A percentile compares a stretch with the other conserved stretches of the same genome.
These are phyloP conservation scores for Clepsis dumicolana DNA, from an alignment of 2,888 invertebrate genomes.

Conservation along the genomic window DNA sequence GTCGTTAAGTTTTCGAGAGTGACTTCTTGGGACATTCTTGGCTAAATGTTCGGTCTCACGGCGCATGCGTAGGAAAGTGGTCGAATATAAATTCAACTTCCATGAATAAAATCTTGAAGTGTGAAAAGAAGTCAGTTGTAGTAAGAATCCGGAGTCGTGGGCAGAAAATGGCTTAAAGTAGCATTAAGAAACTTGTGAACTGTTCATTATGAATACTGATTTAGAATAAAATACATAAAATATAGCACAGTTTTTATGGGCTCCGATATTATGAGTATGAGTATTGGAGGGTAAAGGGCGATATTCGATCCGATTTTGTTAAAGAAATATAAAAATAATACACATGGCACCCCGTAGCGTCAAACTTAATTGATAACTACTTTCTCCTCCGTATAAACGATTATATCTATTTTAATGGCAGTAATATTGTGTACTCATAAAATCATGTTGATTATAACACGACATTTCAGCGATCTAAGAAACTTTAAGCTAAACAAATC, in stretches of 20 bases:
- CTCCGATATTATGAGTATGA: no score
- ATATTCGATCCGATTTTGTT: conserved; percentile 26
- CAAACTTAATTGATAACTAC: conserved; percentile 26
- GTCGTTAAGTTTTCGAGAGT: conserved; percentile 2
- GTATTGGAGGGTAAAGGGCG: conserved; percentile 12
- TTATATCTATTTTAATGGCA: no score
- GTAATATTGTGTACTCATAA: no score
- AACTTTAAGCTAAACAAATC: no score
- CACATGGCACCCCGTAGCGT: conserved; percentile 32
- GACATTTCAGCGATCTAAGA: no score
- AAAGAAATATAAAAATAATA: conserved; percentile 20
- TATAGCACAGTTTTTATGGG: conserved; percentile 24
- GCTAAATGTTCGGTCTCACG: conserved; percentile 32
- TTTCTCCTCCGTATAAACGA: conserved; percentile 26
- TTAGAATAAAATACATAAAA: conserved; percentile 21
- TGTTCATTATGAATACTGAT: conserved; percentile 26
- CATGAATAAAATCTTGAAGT: conserved; percentile 37
- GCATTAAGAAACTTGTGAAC: conserved; percentile 29
- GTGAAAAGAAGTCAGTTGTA: conserved; percentile 24
- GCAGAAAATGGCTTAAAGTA: conserved; percentile 8
- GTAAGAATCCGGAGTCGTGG: conserved; percentile 14
- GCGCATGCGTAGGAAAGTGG: conserved; percentile 21
- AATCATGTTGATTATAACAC: no score
- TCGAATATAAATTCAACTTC: conserved; percentile 28
- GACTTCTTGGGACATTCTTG: conserved; percentile 31